Percentiles rank a stretch among this genome's conserved stretches.
phyloP scores from a whole-genome alignment of 2,797 vertebrate species.

The Australoheros facetus region DNA sequence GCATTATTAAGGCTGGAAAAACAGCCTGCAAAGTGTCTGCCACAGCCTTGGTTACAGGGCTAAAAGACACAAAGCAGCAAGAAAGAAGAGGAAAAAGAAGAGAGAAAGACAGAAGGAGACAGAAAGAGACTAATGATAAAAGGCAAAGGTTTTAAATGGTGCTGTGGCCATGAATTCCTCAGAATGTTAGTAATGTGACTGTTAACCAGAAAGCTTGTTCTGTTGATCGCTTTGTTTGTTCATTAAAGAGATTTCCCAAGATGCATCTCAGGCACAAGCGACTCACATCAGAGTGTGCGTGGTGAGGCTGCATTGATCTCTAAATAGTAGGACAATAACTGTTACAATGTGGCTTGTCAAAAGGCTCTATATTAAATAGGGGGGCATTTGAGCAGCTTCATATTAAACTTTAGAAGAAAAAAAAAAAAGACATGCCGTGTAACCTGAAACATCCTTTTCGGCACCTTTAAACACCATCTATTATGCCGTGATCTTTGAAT shows the following conservation, averaged over 20 bases:
- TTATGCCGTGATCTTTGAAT: constrained; percentile 35
- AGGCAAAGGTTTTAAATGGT: constrained; percentile 54
- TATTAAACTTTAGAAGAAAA: constrained; percentile 25
- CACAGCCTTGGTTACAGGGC: constrained; percentile 63
- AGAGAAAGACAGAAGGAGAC: constrained; percentile 12
- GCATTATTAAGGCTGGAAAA: constrained; percentile 82
- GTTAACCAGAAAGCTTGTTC: constrained; percentile 52
- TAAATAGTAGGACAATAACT: constrained; percentile 47
- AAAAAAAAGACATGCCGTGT: constrained; percentile 14
- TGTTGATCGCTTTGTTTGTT: constrained; percentile 29
- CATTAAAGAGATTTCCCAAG: constrained; percentile 77
- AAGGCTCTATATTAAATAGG: constrained; percentile 31
- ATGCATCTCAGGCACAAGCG: constrained; percentile 61
- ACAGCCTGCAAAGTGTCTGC: constrained; percentile 68
- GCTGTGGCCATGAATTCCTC: constrained; percentile 37
- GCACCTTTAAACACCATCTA: constrained; percentile 38
- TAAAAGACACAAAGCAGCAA: constrained; percentile 51
- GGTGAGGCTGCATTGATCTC: constrained; percentile 32
- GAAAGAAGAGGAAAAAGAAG: constrained; percentile 30
- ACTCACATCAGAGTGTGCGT: constrained; percentile 27
- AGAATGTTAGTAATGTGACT: constrained; percentile 53
- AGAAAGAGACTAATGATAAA: constrained; percentile 56
- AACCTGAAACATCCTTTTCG: constrained; percentile 6
- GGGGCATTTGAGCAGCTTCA: constrained; percentile 24
- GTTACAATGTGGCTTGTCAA: constrained; percentile 54